Conservation (phyloP, 2,113 vertebrate genomes). For the Brevimyrus niger region DNA sequence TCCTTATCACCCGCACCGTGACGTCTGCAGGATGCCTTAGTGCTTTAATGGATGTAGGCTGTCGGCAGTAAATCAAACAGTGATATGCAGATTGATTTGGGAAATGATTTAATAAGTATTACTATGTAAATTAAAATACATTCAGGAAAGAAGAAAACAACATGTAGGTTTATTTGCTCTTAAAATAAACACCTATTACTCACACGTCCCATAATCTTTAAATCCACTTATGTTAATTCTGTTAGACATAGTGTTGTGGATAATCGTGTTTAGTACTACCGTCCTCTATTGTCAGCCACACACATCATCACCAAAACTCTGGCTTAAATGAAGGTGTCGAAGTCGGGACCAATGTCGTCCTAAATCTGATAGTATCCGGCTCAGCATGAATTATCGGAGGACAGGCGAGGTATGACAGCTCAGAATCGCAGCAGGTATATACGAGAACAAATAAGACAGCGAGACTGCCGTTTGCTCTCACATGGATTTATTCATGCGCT, state of each 20-base stretch:
- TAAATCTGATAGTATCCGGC: background rate
- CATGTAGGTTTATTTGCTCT: background rate
- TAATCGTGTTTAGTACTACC: background rate
- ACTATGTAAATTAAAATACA: background rate
- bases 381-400: background rate
- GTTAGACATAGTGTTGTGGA: background rate
- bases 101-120: background rate
- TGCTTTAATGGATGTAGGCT: background rate
- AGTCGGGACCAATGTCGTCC: background rate
- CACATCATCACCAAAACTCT: background rate
- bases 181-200: background rate
- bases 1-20: conserved; percentile 7
- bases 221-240: background rate
- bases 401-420: background rate
- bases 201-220: background rate
- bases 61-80: background rate
- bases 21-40: conserved; percentile 8
- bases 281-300: background rate
- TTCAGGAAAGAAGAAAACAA: background rate
- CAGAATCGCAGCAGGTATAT: background rate
- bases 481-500: conserved; percentile 44
- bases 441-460: background rate
- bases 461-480: background rate
- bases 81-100: background rate
- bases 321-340: background rate